Base-by-base conservation (phyloP, 2,797 vertebrate species). In the Anguilla marmorata region DNA sequence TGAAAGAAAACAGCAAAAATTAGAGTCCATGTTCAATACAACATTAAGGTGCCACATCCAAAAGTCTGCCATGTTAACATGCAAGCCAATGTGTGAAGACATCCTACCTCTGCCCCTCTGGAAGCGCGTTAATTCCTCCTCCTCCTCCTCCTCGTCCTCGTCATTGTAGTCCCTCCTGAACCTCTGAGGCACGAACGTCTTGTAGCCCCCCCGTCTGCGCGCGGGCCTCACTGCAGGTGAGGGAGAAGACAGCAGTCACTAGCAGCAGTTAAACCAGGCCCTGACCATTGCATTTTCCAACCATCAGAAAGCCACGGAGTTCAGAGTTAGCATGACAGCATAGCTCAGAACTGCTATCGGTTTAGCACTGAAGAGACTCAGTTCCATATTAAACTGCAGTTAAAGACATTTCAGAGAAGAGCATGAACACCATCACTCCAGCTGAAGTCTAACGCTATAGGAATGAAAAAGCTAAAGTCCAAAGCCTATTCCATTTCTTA, bases 31-130 rank as follows among this genome's bases (percentile, higher is more conserved):
- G 27, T 76, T 76, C 27, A 33, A 14, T 3, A 74, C 72, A 76
- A 12, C 14, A 50, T 37, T 82, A 76, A 76, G 3, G 45, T 19
- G 14, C 60, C 24, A n/a, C n/a, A 9, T 69, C 7, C 27, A 69
- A 69, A 69, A 69, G 27, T 9, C 16, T 16, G 56, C 56, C 56
- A 58, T 19, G 56, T 30, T 72, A 72, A 72, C 27, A 72, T 72
- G 66, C 27, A 2, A 33, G 27, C 1, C 63, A 69, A 27, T 33
- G 69, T 3, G 69, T 33, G 11, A 72, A 69, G 3, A 30, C 69
- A 30, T 16, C 83, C 88, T 88, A 93, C 94, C 94, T 91, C 91
- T 92, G 74, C 94, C 93, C 86, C 91, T 91, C 86, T 90, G 89
- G 88, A 63, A 88, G 50, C 88, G 88, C 60, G 91, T 85, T 86